These are phyloP conservation scores for Callinectes sapidus DNA, from an alignment of 2,888 invertebrate genomes.

Conservation along the genomic window DNA sequence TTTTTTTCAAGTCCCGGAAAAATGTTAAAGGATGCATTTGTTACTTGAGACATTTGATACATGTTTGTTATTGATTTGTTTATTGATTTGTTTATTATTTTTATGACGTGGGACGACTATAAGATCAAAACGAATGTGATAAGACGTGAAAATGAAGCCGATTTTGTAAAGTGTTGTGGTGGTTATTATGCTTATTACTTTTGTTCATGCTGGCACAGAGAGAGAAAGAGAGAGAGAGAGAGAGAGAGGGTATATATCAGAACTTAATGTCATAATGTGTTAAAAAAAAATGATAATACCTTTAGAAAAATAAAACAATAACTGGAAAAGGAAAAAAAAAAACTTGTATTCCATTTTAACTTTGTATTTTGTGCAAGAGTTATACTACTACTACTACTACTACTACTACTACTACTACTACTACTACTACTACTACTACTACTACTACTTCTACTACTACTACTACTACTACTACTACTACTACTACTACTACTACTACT, in stretches of 20 bases:
- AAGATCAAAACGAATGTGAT: conserved; percentile 12
- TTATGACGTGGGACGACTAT: not conserved
- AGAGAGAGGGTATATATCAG: too few species aligned
- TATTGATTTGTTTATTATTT: not conserved
- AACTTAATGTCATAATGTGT: too few species aligned
- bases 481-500: too few species aligned
- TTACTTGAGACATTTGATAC: not conserved
- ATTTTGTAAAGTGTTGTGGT: not conserved
- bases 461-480: too few species aligned
- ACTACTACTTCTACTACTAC: too few species aligned
- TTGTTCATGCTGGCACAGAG: not conserved
- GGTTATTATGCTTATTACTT: not conserved
- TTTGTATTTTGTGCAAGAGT: too few species aligned
- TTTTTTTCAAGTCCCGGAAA: not conserved
- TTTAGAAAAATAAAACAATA: too few species aligned
- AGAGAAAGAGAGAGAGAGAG: not conserved
- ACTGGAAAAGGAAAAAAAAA: too few species aligned
- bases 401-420: not conserved
- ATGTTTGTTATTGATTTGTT: too few species aligned
- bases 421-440: not conserved
- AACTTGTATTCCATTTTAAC: too few species aligned
- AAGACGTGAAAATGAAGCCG: not conserved
- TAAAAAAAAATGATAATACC: too few species aligned
- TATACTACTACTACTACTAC: not conserved
- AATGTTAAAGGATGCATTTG: not conserved